Evolutionary conservation across 1,140 invertebrate species (phyloP).

Genomic region (Belonocnema kinseyi): DNA sequence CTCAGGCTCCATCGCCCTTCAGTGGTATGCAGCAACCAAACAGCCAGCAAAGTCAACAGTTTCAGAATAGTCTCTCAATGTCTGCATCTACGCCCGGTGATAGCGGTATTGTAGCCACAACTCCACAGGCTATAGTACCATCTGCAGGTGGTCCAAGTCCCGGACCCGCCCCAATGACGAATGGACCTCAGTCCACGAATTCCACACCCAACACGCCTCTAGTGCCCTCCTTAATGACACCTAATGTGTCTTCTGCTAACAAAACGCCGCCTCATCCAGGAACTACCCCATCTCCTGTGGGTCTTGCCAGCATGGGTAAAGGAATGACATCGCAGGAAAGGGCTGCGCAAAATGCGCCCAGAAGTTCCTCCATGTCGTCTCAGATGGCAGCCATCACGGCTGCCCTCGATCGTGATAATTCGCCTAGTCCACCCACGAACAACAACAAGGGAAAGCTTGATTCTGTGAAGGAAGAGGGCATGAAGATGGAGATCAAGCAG

Average conservation of each 20-base stretch:
- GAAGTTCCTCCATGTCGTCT: constrained; percentile 78
- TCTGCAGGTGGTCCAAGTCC: constrained; percentile 69
- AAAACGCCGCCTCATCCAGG: constrained; percentile 73
- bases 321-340: constrained; percentile 74
- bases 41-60: constrained; percentile 68
- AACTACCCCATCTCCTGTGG: constrained; percentile 70
- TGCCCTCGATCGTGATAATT: constrained; percentile 81
- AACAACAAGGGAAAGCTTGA: constrained; percentile 81
- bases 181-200: constrained; percentile 69
- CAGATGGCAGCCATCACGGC: constrained; percentile 84
- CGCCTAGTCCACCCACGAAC: constrained; percentile 79
- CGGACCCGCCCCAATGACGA: constrained; percentile 63
- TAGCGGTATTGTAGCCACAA: constrained; percentile 63
- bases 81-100: constrained; percentile 68
- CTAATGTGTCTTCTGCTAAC: constrained; percentile 67
- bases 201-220: constrained; percentile 71
- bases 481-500: constrained; percentile 80
- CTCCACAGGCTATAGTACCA: constrained; percentile 67
- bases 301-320: constrained; percentile 71
- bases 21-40: constrained; percentile 64
- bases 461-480: constrained; percentile 81
- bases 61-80: constrained; percentile 61
- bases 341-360: constrained; percentile 72
- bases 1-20: constrained; percentile 76
- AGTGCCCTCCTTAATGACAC: constrained; percentile 71